Evolutionary conservation across 1,140 invertebrate genomes (phyloP).

Genomic region (Ephestia elutella): DNA sequence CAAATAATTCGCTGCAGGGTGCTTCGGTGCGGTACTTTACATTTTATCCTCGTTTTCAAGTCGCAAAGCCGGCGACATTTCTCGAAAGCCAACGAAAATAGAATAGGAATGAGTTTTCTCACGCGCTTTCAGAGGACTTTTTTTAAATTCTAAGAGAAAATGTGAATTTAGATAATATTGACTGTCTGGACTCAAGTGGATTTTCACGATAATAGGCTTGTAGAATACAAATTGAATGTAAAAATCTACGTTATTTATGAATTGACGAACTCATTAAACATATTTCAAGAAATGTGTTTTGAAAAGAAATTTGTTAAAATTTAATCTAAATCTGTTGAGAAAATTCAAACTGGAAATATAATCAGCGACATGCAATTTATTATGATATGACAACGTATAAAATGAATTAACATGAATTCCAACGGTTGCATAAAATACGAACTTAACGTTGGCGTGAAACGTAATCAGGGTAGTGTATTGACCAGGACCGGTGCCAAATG

Average conservation of each 20-base stretch:
- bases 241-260: too few relatives aligned
- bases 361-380: too few relatives aligned
- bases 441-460: not conserved
- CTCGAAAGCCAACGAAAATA: constrained; percentile 8
- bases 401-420: not conserved
- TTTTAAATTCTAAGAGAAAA: not conserved
- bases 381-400: too few relatives aligned
- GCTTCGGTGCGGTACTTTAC: constrained; percentile 7
- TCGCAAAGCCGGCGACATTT: constrained; percentile 8
- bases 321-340: too few relatives aligned
- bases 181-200: not conserved
- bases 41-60: constrained; percentile 8
- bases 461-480: not conserved
- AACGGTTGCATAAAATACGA: not conserved
- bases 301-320: too few relatives aligned
- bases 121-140: not conserved
- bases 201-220: too few relatives aligned
- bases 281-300: too few relatives aligned
- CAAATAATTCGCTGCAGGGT: constrained; percentile 10
- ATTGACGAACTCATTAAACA: too few relatives aligned
- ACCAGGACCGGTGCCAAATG: constrained; percentile 1
- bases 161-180: not conserved
- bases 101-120: constrained; percentile 8
- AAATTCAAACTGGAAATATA: too few relatives aligned
- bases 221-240: too few relatives aligned